phyloP scores from a whole-genome alignment of 2,113 vertebrate genomes.

The Murina feae region DNA sequence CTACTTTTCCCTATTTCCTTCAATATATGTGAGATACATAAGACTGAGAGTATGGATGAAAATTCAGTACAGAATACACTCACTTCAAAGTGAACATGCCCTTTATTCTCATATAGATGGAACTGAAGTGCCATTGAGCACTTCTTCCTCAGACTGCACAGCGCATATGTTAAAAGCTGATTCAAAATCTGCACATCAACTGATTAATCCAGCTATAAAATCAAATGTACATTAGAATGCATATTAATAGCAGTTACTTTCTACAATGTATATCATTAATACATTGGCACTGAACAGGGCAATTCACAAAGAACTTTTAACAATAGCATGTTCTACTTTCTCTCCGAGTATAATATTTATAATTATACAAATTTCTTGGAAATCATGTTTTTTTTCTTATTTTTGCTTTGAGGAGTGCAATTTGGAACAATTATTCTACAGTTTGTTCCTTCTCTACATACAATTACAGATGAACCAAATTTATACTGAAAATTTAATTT shows the following conservation, averaged over 20 bases:
- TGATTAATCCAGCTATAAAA: slow-evolving; percentile 29
- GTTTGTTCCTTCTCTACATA: neutral
- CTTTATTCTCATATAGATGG: neutral
- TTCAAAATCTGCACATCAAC: neutral
- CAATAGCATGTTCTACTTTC: neutral
- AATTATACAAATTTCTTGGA: slow-evolving; percentile 2
- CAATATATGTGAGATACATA: neutral
- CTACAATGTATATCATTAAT: neutral
- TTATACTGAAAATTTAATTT: neutral
- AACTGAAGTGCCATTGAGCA: neutral
- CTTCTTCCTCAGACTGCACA: neutral
- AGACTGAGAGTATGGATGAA: neutral
- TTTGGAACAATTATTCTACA: neutral
- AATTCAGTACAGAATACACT: neutral
- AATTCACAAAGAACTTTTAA: slow-evolving; percentile 23
- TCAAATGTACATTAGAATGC: neutral
- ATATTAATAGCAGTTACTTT: slow-evolving; percentile 1
- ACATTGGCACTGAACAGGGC: neutral
- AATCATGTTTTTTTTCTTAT: neutral
- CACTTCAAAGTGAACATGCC: neutral
- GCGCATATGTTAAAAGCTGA: neutral
- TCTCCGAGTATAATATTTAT: neutral
- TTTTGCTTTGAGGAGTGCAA: neutral
- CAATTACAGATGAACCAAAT: neutral
- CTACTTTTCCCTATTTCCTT: neutral